Evolutionary conservation across 2,797 vertebrate genomes (phyloP).

Genomic region (Rostrhamus sociabilis): DNA sequence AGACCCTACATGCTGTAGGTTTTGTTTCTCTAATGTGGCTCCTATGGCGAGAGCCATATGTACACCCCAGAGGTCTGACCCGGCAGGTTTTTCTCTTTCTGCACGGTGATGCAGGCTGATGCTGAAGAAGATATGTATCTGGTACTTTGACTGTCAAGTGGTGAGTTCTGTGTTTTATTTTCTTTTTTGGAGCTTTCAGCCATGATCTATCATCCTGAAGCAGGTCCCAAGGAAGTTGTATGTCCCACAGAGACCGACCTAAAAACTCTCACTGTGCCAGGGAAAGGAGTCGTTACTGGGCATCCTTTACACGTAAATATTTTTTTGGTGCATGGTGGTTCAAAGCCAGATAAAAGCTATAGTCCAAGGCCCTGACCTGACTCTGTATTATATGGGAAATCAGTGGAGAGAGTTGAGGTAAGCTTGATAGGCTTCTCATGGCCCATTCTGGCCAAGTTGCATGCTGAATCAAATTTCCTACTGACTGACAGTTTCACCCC

Average conservation of each 20-base stretch:
- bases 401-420: neutral
- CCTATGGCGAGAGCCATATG: accelerated
- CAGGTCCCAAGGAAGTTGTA: neutral
- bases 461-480: neutral
- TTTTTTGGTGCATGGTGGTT: neutral
- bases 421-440: neutral
- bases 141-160: neutral
- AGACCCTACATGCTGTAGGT: too few species aligned
- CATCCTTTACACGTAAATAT: neutral
- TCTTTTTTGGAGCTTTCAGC: neutral
- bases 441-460: neutral
- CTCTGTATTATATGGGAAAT: neutral
- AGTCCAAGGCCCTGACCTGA: neutral
- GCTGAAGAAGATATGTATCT: neutral
- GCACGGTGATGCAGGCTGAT: neutral
- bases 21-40: neutral
- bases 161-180: neutral
- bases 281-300: neutral
- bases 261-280: neutral
- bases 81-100: accelerated
- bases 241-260: neutral
- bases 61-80: neutral
- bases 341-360: neutral
- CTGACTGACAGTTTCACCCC: neutral
- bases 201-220: neutral